A percentile compares a stretch with the other conserved stretches of the same genome.
phyloP scores from a whole-genome alignment of 2,113 vertebrate species.

The Mus pahari region DNA sequence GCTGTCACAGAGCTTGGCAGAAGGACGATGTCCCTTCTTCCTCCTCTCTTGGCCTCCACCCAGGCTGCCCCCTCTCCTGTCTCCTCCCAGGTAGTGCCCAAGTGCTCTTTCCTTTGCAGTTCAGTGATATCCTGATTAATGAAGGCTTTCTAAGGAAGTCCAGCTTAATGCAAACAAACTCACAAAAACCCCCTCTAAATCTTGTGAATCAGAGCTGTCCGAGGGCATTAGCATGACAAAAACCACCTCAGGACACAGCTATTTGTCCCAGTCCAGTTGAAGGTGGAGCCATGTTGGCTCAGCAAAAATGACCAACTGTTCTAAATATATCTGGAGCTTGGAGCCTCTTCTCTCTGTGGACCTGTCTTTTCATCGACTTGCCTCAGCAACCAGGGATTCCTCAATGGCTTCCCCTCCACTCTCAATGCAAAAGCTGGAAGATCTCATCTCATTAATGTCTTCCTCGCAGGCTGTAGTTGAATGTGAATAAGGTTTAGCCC shows the following conservation, averaged over 20 bases:
- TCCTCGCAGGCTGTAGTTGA: constrained; percentile 19
- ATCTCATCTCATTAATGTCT: neutral
- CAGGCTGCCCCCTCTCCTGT: neutral
- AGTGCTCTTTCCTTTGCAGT: constrained; percentile 39
- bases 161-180: constrained; percentile 57
- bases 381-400: neutral
- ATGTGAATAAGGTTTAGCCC: constrained; percentile 21
- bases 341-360: neutral
- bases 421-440: neutral
- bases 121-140: constrained; percentile 65
- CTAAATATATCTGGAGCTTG: constrained; percentile 46
- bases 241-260: constrained; percentile 61
- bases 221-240: constrained; percentile 72
- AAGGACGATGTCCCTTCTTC: neutral
- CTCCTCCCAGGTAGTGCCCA: constrained; percentile 42
- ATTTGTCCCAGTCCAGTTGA: constrained; percentile 72
- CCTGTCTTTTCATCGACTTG: neutral
- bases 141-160: constrained; percentile 59
- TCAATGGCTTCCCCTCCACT: neutral
- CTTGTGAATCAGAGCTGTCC: constrained; percentile 57
- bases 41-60: constrained; percentile 6
- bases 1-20: neutral
- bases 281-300: constrained; percentile 65
- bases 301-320: constrained; percentile 72
- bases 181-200: constrained; percentile 64